phyloP scores from a whole-genome alignment of 1,140 invertebrate species.

The Drosophila grimshawi region DNA sequence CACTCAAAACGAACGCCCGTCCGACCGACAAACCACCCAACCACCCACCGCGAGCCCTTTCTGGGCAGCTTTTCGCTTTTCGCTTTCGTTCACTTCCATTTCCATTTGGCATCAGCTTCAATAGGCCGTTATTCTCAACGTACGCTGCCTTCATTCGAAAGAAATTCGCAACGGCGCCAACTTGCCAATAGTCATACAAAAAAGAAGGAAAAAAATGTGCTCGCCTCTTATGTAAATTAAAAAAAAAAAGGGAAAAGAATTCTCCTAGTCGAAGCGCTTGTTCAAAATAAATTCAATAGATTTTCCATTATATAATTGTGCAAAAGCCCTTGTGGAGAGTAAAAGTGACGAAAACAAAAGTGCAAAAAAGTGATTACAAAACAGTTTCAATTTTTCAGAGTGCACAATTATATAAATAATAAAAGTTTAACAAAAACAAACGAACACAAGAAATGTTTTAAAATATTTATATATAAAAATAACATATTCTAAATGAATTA shows the following conservation, averaged over 20 bases:
- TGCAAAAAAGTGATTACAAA: slow-evolving; percentile 67
- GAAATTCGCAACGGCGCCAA: slow-evolving; percentile 35
- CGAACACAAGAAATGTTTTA: background rate
- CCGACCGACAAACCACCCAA: slow-evolving; percentile 22
- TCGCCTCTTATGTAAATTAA: slow-evolving; percentile 68
- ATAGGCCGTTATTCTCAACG: slow-evolving; percentile 40
- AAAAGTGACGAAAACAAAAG: slow-evolving; percentile 50
- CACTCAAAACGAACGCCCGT: slow-evolving; percentile 44
- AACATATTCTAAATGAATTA: background rate
- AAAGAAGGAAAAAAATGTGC: slow-evolving; percentile 17
- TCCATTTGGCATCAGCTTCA: slow-evolving; percentile 66
- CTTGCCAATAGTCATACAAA: slow-evolving; percentile 5
- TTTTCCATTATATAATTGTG: slow-evolving; percentile 60
- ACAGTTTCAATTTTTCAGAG: slow-evolving; percentile 28
- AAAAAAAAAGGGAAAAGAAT: slow-evolving; percentile 3
- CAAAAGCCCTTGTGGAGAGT: slow-evolving; percentile 23
- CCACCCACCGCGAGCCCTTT: slow-evolving; percentile 43
- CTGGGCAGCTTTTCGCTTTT: slow-evolving; percentile 69
- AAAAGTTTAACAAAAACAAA: background rate
- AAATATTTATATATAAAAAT: background rate
- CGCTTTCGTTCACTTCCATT: slow-evolving; percentile 59
- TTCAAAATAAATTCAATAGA: slow-evolving; percentile 4
- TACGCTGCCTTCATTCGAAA: slow-evolving; percentile 24
- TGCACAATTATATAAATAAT: slow-evolving; percentile 3
- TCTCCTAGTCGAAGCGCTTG: too few species aligned